Evolutionary conservation across 2,888 invertebrate genomes (phyloP).

Genomic region (Neoascia interrupta): DNA sequence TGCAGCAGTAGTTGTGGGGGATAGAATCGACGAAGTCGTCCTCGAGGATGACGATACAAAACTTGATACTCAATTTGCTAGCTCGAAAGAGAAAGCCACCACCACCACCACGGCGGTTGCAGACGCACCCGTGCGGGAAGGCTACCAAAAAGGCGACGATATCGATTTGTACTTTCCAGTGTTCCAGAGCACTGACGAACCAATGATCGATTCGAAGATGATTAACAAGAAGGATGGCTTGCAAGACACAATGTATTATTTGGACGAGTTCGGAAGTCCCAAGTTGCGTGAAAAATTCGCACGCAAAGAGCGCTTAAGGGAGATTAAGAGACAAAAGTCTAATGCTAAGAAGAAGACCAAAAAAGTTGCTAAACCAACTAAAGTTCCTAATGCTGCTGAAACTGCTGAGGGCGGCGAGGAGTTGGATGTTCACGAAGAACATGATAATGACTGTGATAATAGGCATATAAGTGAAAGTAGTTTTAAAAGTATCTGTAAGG

Average conservation of each 20-base stretch:
- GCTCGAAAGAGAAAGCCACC: conserved; percentile 44
- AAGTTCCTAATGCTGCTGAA: conserved; percentile 41
- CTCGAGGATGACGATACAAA: conserved; percentile 66
- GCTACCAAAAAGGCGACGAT: conserved; percentile 52
- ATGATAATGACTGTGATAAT: conserved; percentile 70
- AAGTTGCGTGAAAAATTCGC: conserved; percentile 78
- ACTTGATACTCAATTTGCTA: conserved; percentile 41
- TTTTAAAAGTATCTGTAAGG: conserved; percentile 51
- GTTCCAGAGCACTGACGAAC: conserved; percentile 76
- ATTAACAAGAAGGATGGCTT: conserved; percentile 79
- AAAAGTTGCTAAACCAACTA: conserved; percentile 42
- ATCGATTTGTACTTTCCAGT: conserved; percentile 74
- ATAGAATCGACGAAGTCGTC: conserved; percentile 64
- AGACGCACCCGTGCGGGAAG: conserved; percentile 56
- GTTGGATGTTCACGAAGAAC: conserved; percentile 32
- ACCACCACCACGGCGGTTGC: conserved; percentile 67
- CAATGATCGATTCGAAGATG: conserved; percentile 76
- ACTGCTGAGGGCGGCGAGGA: conserved; percentile 35
- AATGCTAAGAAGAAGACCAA: conserved; percentile 74
- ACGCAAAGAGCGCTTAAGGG: conserved; percentile 76
- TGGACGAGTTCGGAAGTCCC: conserved; percentile 79
- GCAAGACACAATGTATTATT: conserved; percentile 79
- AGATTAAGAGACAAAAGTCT: conserved; percentile 73
- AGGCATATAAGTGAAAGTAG: conserved; percentile 62
- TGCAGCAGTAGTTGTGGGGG: conserved; percentile 67